These are phyloP conservation scores for Sarcoramphus papa DNA, from an alignment of 2,797 vertebrate species.

Conservation along the genomic window DNA sequence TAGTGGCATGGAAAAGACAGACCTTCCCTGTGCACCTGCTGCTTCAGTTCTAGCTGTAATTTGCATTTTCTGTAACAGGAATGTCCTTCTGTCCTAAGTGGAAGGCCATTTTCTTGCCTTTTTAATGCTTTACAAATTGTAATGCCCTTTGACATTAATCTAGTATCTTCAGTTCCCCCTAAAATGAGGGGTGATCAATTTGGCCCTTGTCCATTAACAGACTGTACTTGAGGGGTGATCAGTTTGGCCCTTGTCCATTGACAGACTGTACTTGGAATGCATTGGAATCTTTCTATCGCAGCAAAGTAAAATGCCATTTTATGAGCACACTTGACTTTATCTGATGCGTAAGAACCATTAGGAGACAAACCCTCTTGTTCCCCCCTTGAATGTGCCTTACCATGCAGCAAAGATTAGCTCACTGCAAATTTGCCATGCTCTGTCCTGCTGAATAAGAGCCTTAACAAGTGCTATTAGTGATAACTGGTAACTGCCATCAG, in stretches of 20 bases:
- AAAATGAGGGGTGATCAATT: neutral
- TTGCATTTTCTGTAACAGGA: neutral
- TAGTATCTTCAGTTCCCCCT: neutral
- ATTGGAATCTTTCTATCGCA: neutral
- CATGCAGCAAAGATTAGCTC: neutral
- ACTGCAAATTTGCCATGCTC: neutral
- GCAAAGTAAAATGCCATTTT: neutral
- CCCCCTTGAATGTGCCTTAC: neutral
- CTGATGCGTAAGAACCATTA: neutral
- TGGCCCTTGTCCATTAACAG: neutral
- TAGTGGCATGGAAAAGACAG: neutral
- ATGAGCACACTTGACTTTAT: neutral
- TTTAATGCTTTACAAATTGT: neutral
- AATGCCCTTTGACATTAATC: neutral
- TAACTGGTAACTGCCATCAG: neutral
- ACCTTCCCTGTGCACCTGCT: neutral
- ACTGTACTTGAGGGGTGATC: neutral
- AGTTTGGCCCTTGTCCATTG: neutral
- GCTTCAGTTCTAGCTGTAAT: neutral
- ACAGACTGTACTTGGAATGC: neutral
- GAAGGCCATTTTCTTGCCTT: neutral
- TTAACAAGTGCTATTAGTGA: neutral
- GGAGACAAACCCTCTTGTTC: neutral
- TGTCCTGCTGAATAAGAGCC: neutral
- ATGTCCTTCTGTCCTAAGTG: neutral